A percentile compares a stretch with the other conserved stretches of the same genome.
phyloP scores from a whole-genome alignment of 2,888 invertebrate species.

The Caenorhabditis sp. region DNA sequence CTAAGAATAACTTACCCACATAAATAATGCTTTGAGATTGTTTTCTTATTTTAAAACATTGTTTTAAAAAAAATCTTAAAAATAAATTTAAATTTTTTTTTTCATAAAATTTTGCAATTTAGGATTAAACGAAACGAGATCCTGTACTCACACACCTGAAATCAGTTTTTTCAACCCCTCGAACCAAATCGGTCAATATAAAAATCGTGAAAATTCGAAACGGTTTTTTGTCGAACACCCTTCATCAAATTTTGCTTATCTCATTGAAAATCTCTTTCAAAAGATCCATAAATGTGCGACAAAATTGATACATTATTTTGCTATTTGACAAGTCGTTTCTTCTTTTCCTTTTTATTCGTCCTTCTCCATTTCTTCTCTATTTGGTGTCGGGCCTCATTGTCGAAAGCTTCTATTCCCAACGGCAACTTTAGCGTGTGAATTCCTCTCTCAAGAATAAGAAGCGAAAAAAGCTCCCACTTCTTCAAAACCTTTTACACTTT shows the following conservation, averaged over 20 bases:
- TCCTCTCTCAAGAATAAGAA: slow-evolving; percentile 25
- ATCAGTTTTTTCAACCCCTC: too few species aligned
- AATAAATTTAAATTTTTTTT: too few species aligned
- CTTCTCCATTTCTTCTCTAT: background rate
- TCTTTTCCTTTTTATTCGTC: background rate
- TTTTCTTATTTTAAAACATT: too few species aligned
- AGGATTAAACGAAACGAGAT: too few species aligned
- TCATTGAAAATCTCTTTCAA: background rate
- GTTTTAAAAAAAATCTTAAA: too few species aligned
- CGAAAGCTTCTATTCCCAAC: slow-evolving; percentile 33
- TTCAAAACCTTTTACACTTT: slow-evolving; percentile 31
- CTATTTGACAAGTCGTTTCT: background rate
- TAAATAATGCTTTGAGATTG: too few species aligned
- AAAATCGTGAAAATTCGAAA: background rate
- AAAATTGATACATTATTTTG: background rate
- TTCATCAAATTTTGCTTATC: background rate
- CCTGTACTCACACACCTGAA: too few species aligned
- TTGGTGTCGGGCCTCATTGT: slow-evolving; percentile 1
- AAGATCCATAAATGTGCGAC: background rate
- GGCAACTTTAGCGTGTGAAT: slow-evolving; percentile 46
- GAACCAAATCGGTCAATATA: too few species aligned
- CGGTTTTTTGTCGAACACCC: background rate
- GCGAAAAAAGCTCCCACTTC: slow-evolving; percentile 21
- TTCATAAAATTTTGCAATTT: too few species aligned
- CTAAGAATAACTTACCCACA: too few species aligned